Evolutionary conservation across 1,140 invertebrate genomes (phyloP).

Genomic region (Zaprionus ghesquierei): DNA sequence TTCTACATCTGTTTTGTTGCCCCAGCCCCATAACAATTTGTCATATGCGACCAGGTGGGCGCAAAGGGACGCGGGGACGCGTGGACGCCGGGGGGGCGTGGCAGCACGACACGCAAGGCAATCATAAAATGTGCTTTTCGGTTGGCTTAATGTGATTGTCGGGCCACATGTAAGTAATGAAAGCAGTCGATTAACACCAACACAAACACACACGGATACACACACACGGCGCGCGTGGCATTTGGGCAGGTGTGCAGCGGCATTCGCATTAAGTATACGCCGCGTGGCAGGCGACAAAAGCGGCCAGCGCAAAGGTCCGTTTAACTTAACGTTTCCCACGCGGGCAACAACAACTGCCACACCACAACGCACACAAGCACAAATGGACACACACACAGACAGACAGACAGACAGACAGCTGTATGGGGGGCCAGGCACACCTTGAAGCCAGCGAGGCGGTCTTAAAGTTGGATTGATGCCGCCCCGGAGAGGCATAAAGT

Average conservation of each 20-base stretch:
- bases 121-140: slow-evolving; percentile 73
- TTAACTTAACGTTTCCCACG: slow-evolving; percentile 65
- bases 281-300: slow-evolving; percentile 42
- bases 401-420: not conserved
- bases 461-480: slow-evolving; percentile 42
- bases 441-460: not conserved
- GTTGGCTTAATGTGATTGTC: slow-evolving; percentile 75
- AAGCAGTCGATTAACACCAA: slow-evolving; percentile 66
- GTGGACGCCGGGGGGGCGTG: not conserved
- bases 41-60: not conserved
- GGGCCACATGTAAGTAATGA: slow-evolving; percentile 37
- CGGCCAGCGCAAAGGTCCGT: slow-evolving; percentile 66
- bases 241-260: not conserved
- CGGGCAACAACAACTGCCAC: slow-evolving; percentile 30
- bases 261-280: slow-evolving; percentile 33
- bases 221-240: not conserved
- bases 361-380: slow-evolving; percentile 2
- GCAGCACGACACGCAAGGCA: slow-evolving; percentile 54
- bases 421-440: not conserved
- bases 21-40: slow-evolving; percentile 30
- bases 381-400: not conserved
- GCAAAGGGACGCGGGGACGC: too few relatives aligned
- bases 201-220: slow-evolving; percentile 19
- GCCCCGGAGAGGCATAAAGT: slow-evolving; percentile 30
- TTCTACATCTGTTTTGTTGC: slow-evolving; percentile 3